Evolutionary conservation across 2,888 invertebrate genomes (phyloP), one percentile per base, ranked within the genome.

Genomic region (Mimachlamys varia): DNA sequence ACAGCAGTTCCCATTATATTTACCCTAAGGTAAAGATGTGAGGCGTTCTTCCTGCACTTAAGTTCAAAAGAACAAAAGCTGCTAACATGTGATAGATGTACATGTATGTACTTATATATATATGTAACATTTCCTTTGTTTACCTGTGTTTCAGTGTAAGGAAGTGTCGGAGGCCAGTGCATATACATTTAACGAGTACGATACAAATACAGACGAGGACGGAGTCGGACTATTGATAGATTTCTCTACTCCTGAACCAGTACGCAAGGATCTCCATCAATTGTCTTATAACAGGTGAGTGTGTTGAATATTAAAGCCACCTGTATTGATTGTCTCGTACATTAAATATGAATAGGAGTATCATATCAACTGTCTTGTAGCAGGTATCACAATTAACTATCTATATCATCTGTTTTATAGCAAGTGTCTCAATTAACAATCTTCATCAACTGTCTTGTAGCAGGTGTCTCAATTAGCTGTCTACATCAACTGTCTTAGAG

Each of bases 161-260:
- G 50, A 88, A 37, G 88, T 49, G 33, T 50, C 50, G 15, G 49
- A 88, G 22, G 88, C 88, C 5, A 49, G 44, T 44, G 88, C 49
- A 27, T 76, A 91, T 50, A 94, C 94, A 17, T 94, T 93, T 50
- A 94, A 94, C 88, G 94, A 94, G 88, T 94, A 94, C 49, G 94
- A 94, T 89, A 94, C 93, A 76, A 94, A 93, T 89, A 94, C 94
- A 88, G 94, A 94, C 27, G 94, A 94, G 62, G 93, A 94, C 88
- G 93, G 93, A 19, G 92, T 91, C 27, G 92, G 93, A 58, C 91
- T 93, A 4, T 89, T 94, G 33, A 94, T 94, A 90, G 94, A 94
- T 89, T 92, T 94, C 88, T 93, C 94, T 2, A 93, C 94, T 10
- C 93, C 94, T 15, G 94, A 94, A 90, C 93, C 93, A 12, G 90